Conservation (phyloP, 2,113 vertebrate species). For the Paedocypris sp. region DNA sequence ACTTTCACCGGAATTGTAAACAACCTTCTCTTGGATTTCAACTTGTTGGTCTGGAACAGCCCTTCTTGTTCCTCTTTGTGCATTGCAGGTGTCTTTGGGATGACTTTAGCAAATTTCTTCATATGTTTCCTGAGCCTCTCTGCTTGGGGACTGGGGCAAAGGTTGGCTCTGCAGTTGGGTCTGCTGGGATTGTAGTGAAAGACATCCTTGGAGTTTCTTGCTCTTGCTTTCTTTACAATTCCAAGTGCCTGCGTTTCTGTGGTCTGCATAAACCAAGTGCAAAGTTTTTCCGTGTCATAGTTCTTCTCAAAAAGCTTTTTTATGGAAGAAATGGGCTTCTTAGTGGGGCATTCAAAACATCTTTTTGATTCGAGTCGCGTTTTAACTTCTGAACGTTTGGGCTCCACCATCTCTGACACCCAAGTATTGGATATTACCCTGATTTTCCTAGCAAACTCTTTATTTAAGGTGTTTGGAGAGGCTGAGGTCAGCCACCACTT, state of each 20-base stretch:
- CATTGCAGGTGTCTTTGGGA: constrained; percentile 77
- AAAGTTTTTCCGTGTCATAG: constrained; percentile 77
- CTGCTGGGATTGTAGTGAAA: constrained; percentile 69
- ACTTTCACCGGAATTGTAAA: constrained; percentile 25
- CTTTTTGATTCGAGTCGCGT: constrained; percentile 29
- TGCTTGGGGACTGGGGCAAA: constrained; percentile 69
- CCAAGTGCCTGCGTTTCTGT: constrained; percentile 92
- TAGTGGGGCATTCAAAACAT: constrained; percentile 29
- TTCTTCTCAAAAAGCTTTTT: constrained; percentile 85
- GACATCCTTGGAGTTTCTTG: constrained; percentile 74
- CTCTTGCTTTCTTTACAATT: constrained; percentile 82
- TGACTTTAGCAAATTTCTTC: constrained; percentile 86
- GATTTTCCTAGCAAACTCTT: constrained; percentile 78
- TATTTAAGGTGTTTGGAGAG: constrained; percentile 68
- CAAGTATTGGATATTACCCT: constrained; percentile 79
- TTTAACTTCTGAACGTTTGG: constrained; percentile 49
- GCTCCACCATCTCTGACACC: constrained; percentile 66
- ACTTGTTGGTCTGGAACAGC: constrained; percentile 54
- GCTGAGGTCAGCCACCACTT: constrained; percentile 83
- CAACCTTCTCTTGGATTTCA: constrained; percentile 61
- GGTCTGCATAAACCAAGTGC: constrained; percentile 96
- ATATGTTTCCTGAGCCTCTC: constrained; percentile 79
- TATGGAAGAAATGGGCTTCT: constrained; percentile 66
- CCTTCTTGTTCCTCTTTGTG: constrained; percentile 64
- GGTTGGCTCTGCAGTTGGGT: constrained; percentile 55